Base-by-base conservation (phyloP, 2,888 invertebrate species). In the Stenoptilia bipunctidactyla region DNA sequence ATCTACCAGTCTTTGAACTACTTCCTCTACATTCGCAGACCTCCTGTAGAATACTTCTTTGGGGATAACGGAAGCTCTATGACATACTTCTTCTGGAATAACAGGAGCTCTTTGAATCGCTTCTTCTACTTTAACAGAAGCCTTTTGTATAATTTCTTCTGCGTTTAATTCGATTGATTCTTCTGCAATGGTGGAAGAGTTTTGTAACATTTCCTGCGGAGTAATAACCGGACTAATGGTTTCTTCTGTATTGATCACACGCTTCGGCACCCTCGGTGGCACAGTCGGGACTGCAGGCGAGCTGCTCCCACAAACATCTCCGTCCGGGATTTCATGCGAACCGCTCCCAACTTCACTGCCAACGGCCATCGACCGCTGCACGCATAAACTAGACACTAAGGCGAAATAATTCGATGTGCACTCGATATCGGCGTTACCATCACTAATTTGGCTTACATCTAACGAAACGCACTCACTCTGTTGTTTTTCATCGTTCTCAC, bases 41-140 rank as follows among this genome's bases (percentile, higher is more conserved):
- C 3, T 8, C 8, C 8, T 20, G 4, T 20, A 8, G 8, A 20
- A 20, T 20, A 63, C 55, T 27, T 70, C 64, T 10, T 65, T 61
- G 1, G 73, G 67, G 39, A 62, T 58, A 5, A 60, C 48, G 15
- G 62, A 42, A 12, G 61, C 61, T 30, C 10, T 12, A n/a, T 2
- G 4, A 12, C 4, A 8, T 8, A 20, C 20, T 20, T 20, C 4
- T 20, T 20, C 20, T 20, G 20, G 3, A 20, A 5, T 20, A 5
- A 8, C 20, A 20, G 8, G 4, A 5, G 20, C 4, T 20, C 8
- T 20, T 9, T 12, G 8, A 41, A 50, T 44, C 43, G 50, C 42
- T 45, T 50, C 48, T 13, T 55, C 54, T 1, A 51, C 46, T n/a
- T n/a, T n/a, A n/a, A n/a, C n/a, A n/a, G n/a, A n/a, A n/a, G n/a